Evolutionary conservation across 2,888 invertebrate species (phyloP).

Genomic region (Thecophora atra): DNA sequence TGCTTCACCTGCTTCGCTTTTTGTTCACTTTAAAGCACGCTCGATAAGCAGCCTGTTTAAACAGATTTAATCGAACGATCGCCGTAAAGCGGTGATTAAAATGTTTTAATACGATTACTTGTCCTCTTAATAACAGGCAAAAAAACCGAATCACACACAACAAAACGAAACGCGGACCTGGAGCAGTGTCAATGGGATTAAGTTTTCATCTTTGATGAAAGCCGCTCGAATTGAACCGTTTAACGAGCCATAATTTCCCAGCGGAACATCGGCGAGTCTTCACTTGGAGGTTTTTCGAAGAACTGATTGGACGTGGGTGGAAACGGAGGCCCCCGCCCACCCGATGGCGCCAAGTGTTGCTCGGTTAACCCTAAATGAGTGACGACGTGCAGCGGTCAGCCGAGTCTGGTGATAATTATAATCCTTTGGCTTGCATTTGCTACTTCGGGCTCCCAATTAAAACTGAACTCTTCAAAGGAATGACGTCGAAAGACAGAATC

Average conservation of each 20-base stretch:
- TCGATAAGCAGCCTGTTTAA: background rate
- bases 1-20: background rate
- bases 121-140: background rate
- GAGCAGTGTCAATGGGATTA: constrained; percentile 31
- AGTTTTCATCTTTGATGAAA: constrained; percentile 24
- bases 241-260: constrained; percentile 58
- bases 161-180: background rate
- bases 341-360: constrained; percentile 18
- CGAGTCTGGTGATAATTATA: constrained; percentile 25
- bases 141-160: constrained; percentile 1
- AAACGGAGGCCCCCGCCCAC: background rate
- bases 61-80: constrained; percentile 21
- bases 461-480: constrained; percentile 32
- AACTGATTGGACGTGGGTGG: background rate
- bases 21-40: background rate
- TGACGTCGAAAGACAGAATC: background rate
- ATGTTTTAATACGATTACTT: constrained; percentile 23
- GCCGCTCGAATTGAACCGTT: constrained; percentile 48
- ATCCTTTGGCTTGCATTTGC: constrained; percentile 24
- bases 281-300: background rate
- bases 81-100: constrained; percentile 30
- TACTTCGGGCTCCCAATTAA: constrained; percentile 23
- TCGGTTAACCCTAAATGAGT: constrained; percentile 15
- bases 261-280: constrained; percentile 3
- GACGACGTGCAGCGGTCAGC: constrained; percentile 4